phyloP scores from a whole-genome alignment of 1,140 invertebrate genomes.

The Zophobas morio region DNA sequence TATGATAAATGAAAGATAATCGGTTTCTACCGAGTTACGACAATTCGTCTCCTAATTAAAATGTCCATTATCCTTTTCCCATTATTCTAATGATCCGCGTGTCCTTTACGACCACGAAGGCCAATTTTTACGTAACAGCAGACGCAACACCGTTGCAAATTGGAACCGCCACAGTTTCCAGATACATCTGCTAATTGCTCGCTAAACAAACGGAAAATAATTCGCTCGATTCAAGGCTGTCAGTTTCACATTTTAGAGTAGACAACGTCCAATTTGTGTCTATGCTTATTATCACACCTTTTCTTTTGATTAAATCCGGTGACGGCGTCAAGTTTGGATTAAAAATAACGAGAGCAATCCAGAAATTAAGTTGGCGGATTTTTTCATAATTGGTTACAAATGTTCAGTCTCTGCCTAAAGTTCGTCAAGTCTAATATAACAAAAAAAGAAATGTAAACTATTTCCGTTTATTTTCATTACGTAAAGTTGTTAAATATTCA shows the following conservation, averaged over 20 bases:
- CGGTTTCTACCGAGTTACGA: background rate
- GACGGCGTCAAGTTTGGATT: too few species aligned
- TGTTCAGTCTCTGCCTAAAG: too few species aligned
- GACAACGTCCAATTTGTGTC: conserved; percentile 16
- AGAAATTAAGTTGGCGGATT: too few species aligned
- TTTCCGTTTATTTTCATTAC: too few species aligned
- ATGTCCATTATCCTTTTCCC: background rate
- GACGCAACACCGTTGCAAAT: conserved; percentile 10
- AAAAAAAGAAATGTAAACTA: too few species aligned
- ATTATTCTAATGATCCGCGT: background rate
- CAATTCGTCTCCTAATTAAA: conserved; percentile 8
- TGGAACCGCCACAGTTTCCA: conserved; percentile 6
- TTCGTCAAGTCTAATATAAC: too few species aligned
- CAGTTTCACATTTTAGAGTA: conserved; percentile 1
- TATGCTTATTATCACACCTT: too few species aligned
- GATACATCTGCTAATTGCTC: conserved; percentile 21
- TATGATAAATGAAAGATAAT: too few species aligned
- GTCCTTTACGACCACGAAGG: conserved; percentile 18
- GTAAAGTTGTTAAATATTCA: too few species aligned
- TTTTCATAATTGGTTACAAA: too few species aligned
- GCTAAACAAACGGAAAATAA: conserved; percentile 17
- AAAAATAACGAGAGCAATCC: too few species aligned
- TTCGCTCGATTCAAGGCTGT: conserved; percentile 20
- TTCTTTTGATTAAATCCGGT: too few species aligned
- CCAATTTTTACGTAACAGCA: conserved; percentile 27